phyloP scores from a whole-genome alignment of 2,888 invertebrate genomes.

The Nysson spinosus region DNA sequence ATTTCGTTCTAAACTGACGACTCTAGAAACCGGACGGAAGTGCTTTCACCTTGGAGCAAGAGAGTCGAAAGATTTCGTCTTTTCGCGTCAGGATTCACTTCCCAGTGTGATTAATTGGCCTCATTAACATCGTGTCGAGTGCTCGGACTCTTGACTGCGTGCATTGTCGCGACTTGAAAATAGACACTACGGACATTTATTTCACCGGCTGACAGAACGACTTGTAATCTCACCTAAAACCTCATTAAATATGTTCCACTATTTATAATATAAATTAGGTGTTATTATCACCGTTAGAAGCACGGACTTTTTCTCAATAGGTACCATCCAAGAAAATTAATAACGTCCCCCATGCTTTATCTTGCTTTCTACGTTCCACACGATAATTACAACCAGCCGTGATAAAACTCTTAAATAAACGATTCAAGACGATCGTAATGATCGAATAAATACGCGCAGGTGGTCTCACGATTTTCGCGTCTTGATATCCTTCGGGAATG shows the following conservation, averaged over 20 bases:
- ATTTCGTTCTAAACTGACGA: conserved; percentile 5
- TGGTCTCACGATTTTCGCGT: too few relatives aligned
- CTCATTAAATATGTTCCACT: conserved; percentile 29
- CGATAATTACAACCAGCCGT: too few relatives aligned
- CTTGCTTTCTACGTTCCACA: too few relatives aligned
- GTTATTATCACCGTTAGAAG: too few relatives aligned
- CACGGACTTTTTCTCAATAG: too few relatives aligned
- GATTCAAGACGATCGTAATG: too few relatives aligned
- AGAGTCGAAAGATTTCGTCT: conserved; percentile 54
- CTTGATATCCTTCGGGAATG: too few relatives aligned
- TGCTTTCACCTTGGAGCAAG: conserved; percentile 30
- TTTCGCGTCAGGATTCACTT: conserved; percentile 66
- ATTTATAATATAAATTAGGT: background rate
- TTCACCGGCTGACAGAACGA: conserved; percentile 16
- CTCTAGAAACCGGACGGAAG: conserved; percentile 39
- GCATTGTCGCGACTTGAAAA: conserved; percentile 44
- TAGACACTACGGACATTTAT: conserved; percentile 19
- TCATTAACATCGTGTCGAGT: conserved; percentile 61
- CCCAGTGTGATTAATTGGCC: conserved; percentile 66
- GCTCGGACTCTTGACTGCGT: conserved; percentile 40
- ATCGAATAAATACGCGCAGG: too few relatives aligned
- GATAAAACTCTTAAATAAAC: too few relatives aligned
- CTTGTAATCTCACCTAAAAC: conserved; percentile 12
- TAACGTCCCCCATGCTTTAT: too few relatives aligned
- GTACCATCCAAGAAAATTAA: too few relatives aligned